Conservation (phyloP, 2,888 invertebrate species). For the Epirrhoe alternata region DNA sequence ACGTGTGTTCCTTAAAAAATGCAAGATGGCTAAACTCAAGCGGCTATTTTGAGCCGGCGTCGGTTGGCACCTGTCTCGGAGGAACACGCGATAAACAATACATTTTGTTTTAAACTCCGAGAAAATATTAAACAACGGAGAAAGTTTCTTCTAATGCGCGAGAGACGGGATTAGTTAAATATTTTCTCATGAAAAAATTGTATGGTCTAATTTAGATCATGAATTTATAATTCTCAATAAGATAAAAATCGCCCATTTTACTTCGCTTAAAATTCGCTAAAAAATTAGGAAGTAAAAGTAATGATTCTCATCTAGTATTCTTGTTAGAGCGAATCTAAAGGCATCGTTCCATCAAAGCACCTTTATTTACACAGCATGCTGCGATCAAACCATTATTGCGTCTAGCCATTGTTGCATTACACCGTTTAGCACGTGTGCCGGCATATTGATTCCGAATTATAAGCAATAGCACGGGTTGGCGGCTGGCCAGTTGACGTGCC, state of each 20-base stretch:
- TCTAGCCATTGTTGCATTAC: slow-evolving; percentile 33
- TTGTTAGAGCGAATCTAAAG: not conserved
- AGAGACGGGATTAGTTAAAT: not conserved
- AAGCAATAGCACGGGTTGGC: slow-evolving; percentile 79
- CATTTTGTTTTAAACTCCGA: slow-evolving; percentile 29
- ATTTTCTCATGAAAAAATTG: not conserved
- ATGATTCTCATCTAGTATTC: not conserved
- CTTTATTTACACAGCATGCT: slow-evolving; percentile 7
- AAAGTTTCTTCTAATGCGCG: not conserved
- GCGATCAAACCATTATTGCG: slow-evolving; percentile 24
- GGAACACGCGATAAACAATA: slow-evolving; percentile 47
- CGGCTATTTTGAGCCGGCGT: slow-evolving; percentile 43
- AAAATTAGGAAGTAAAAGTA: not conserved
- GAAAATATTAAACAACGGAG: not conserved
- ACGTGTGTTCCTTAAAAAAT: slow-evolving; percentile 27
- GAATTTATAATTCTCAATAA: too few species aligned
- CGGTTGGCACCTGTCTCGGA: slow-evolving; percentile 48
- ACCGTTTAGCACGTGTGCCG: slow-evolving; percentile 56
- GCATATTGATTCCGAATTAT: slow-evolving; percentile 83
- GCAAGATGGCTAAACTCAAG: slow-evolving; percentile 29
- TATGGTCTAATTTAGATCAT: not conserved
- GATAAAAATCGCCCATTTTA: too few species aligned
- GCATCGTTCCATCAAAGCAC: slow-evolving; percentile 4
- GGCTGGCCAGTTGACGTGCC: slow-evolving; percentile 69
- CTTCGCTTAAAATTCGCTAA: too few species aligned